Conservation (phyloP, 2,888 invertebrate species). For the Xestia rhomboidea region DNA sequence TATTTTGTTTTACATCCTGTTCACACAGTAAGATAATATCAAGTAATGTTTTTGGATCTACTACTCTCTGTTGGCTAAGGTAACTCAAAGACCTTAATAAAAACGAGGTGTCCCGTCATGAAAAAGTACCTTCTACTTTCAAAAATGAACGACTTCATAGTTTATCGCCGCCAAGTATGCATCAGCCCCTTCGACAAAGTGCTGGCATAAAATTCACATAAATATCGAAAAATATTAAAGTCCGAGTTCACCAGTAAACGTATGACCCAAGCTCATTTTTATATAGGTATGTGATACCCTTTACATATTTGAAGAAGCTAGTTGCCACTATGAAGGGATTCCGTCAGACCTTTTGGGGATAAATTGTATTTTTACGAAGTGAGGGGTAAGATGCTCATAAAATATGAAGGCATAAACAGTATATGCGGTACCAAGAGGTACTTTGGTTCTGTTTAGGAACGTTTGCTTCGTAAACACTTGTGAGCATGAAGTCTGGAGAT, state of each 20-base stretch:
- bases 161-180: conserved; percentile 9
- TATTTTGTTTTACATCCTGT: neutral
- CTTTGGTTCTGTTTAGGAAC: conserved; percentile 22
- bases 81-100: neutral
- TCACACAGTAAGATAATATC: neutral
- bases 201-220: conserved; percentile 19
- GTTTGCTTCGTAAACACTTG: conserved; percentile 26
- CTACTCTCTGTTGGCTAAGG: neutral
- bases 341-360: conserved; percentile 42
- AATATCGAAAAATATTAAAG: conserved; percentile 42
- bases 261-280: conserved; percentile 37
- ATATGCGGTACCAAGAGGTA: conserved; percentile 19
- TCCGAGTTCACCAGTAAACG: conserved; percentile 20
- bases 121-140: neutral
- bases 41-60: too few species aligned
- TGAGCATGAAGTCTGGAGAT: conserved; percentile 3
- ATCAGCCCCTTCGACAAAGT: conserved; percentile 6
- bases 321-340: conserved; percentile 47
- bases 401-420: conserved; percentile 46
- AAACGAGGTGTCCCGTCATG: neutral
- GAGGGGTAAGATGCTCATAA: conserved; percentile 40
- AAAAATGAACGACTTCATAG: conserved; percentile 1
- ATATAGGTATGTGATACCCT: conserved; percentile 27
- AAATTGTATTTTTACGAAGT: conserved; percentile 56
- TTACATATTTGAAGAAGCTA: conserved; percentile 52